Percentiles rank a stretch among this genome's conserved stretches.
Evolutionary conservation across 2,113 vertebrate species (phyloP).

Genomic region (Aleadryas rufinucha): DNA sequence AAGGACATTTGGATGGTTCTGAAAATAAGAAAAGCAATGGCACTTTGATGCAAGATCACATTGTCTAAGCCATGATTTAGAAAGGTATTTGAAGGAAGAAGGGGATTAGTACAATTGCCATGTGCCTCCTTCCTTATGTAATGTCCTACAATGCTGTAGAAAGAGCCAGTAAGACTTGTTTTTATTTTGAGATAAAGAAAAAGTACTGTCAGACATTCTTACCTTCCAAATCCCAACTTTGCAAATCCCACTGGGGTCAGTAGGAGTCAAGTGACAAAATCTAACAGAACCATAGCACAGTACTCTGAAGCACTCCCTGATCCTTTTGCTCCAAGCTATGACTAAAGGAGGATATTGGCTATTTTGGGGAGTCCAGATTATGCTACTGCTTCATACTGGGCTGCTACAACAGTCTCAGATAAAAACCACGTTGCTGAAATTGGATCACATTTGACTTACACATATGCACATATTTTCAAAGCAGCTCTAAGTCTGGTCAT

Average conservation of each 20-base stretch:
- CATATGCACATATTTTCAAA: neutral
- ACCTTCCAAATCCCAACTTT: neutral
- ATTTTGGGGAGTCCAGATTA: neutral
- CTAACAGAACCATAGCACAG: neutral
- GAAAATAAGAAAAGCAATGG: neutral
- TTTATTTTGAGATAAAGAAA: neutral
- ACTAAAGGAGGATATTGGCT: neutral
- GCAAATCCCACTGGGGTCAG: neutral
- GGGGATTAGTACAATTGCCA: neutral
- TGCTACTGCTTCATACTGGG: neutral
- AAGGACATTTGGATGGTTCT: neutral
- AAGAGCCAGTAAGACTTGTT: neutral
- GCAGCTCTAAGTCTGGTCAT: neutral
- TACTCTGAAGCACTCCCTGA: neutral
- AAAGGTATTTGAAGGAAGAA: neutral
- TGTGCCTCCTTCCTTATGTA: neutral
- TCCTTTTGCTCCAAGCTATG: neutral
- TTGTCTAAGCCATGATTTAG: neutral
- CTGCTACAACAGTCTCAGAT: neutral
- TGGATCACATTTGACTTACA: neutral
- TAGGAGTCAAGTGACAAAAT: neutral
- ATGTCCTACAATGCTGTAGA: neutral
- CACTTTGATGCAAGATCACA: neutral
- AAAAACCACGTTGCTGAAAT: neutral
- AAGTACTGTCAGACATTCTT: neutral